Evolutionary conservation across 2,797 vertebrate species (phyloP), one percentile per base, ranked within the genome.

Genomic region (Falco concolor): DNA sequence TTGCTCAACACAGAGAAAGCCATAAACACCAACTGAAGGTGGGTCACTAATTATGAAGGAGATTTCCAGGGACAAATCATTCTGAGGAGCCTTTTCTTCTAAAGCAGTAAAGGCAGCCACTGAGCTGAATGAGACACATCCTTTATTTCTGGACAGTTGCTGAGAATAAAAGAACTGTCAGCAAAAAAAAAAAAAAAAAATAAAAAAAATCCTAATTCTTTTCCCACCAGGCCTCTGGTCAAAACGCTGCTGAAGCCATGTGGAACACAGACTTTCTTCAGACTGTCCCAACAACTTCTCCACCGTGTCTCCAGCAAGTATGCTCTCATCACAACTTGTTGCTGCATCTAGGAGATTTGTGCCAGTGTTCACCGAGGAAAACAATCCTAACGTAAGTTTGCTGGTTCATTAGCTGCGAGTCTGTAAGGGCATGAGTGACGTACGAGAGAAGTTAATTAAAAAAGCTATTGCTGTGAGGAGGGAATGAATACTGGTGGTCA

Each of bases 401-500:
- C 72, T 95, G 92, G 78, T 90, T 96, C 84, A 72, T 96, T 95
- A 97, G 68, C 88, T 93, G 75, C 0, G 1, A 94, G 81, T 84
- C 88, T 96, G 64, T 87, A 83, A 93, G 85, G 92, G 75, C 84
- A 68, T 30, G 68, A 83, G 64, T 87, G 93, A 96, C 7, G 8
- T 92, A 75, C 0, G 7, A 89, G 84, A 87, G 81, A 89, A 95
- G 68, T 87, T 96, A 95, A 93, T 96, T 95, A 92, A 87, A 94
- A 87, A 25, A 95, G 47, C 69, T 92, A 23, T 75, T 86, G 56
- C 72, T 93, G 78, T 0, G 1, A 85, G 78, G 54, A 85, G 56
- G 63, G 52, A 92, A 64, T 83, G 75, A 95, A 60, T 65, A n/a
- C 72, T 2, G 8, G 64, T 96, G 81, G 90, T 91, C 90, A 61